A percentile compares a stretch with the other conserved stretches of the same genome.
These are phyloP conservation scores for Hemithea aestivaria DNA, from an alignment of 2,888 invertebrate species.

Conservation along the genomic window DNA sequence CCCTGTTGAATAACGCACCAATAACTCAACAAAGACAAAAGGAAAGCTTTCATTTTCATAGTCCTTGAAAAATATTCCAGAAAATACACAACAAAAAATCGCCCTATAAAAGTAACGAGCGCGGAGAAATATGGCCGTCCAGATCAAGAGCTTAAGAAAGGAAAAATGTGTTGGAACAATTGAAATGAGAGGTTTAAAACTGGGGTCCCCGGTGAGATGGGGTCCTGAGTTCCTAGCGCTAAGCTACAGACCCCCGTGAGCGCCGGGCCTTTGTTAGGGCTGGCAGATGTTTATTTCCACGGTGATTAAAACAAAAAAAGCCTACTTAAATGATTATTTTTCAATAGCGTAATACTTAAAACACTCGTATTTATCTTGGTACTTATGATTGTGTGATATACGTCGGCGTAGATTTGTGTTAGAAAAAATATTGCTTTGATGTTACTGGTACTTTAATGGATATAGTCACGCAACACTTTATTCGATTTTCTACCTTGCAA, in stretches of 20 bases:
- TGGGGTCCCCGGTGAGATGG: constrained; percentile 21
- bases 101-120: constrained; percentile 17
- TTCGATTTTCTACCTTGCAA: too few relatives aligned
- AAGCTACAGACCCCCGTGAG: constrained; percentile 6
- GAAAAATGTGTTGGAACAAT: constrained; percentile 33
- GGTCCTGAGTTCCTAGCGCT: constrained; percentile 15
- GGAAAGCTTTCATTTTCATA: neutral
- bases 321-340: too few relatives aligned
- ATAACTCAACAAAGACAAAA: constrained; percentile 6
- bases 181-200: constrained; percentile 22
- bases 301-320: too few relatives aligned
- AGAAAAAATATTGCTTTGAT: too few relatives aligned
- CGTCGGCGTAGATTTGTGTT: too few relatives aligned
- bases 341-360: constrained; percentile 1
- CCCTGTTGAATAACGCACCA: neutral
- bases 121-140: constrained; percentile 21
- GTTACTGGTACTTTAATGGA: too few relatives aligned
- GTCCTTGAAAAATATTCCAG: constrained; percentile 5
- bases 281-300: neutral
- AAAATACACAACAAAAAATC: constrained; percentile 16
- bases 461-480: too few relatives aligned
- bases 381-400: too few relatives aligned
- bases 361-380: too few relatives aligned
- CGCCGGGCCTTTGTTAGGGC: constrained; percentile 6
- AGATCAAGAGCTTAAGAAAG: constrained; percentile 32